These are phyloP conservation scores for Diloba caeruleocephala DNA, from an alignment of 2,888 invertebrate species.

Conservation along the genomic window DNA sequence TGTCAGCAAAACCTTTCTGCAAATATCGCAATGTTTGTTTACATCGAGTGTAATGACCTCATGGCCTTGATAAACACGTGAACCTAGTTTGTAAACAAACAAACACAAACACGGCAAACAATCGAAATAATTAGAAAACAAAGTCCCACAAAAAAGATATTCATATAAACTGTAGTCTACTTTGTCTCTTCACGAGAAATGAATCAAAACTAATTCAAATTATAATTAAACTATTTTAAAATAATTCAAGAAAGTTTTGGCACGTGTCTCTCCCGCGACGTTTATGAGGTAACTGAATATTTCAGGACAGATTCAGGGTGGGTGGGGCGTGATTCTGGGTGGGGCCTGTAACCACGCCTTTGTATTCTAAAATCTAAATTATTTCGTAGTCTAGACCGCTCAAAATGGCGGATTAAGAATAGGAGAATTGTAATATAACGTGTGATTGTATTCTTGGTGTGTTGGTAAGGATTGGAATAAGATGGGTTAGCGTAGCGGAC, in stretches of 20 bases:
- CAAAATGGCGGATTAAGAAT: conserved; percentile 54
- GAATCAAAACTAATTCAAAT: background rate
- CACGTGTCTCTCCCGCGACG: conserved; percentile 9
- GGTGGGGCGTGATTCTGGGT: conserved; percentile 27
- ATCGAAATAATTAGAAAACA: background rate
- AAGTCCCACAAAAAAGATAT: background rate
- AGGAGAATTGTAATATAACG: background rate
- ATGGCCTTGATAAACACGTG: conserved; percentile 54
- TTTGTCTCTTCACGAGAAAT: background rate
- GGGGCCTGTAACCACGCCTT: conserved; percentile 53
- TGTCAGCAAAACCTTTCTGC: background rate
- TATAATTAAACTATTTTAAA: background rate
- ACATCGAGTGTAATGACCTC: conserved; percentile 44
- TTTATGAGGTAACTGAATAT: conserved; percentile 16
- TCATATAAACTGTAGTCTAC: background rate
- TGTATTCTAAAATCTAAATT: conserved; percentile 51
- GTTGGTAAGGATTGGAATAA: no score
- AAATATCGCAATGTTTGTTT: conserved; percentile 19
- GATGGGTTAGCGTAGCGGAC: no score
- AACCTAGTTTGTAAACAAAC: conserved; percentile 60
- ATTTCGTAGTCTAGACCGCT: conserved; percentile 60
- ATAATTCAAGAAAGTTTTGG: background rate
- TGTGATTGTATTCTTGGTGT: background rate
- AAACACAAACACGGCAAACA: conserved; percentile 47
- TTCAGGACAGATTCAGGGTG: conserved; percentile 22